phyloP scores from a whole-genome alignment of 2,797 vertebrate species.

The Diplodus puntazzo region DNA sequence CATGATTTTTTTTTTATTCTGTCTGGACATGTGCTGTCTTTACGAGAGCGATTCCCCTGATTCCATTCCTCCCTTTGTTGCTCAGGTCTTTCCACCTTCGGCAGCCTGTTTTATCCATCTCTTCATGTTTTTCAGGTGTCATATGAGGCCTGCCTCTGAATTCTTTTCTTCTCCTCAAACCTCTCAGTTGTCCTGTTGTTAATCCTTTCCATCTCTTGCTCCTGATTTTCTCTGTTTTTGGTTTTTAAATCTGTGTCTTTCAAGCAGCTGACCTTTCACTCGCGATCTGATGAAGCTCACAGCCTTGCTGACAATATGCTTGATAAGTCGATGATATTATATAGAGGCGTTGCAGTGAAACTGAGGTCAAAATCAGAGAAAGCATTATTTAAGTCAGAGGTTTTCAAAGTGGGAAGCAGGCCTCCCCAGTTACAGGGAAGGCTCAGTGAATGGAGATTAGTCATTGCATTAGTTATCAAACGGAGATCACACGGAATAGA shows the following conservation, averaged over 20 bases:
- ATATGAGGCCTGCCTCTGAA: conserved; percentile 10
- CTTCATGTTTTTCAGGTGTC: conserved; percentile 42
- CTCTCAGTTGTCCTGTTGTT: conserved; percentile 3
- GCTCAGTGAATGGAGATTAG: too few species aligned
- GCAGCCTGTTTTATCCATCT: conserved; percentile 31
- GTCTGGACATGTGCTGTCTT: conserved; percentile 54
- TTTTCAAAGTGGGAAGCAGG: too few species aligned
- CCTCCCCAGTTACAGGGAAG: too few species aligned
- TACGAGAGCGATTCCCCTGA: conserved; percentile 32
- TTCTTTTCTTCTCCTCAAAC: neutral
- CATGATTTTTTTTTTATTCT: conserved; percentile 18
- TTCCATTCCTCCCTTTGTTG: conserved; percentile 51
- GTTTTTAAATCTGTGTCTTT: neutral
- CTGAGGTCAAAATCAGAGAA: conserved; percentile 1
- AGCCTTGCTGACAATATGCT: neutral
- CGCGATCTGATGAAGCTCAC: neutral
- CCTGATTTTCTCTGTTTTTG: conserved; percentile 2
- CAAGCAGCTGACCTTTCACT: neutral
- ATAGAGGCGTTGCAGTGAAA: neutral
- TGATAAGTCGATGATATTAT: conserved; percentile 2
- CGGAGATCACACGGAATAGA: too few species aligned
- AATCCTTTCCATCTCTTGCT: neutral
- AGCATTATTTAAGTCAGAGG: neutral
- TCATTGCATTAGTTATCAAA: too few species aligned
- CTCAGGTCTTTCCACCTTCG: conserved; percentile 31